Base-by-base conservation (phyloP, 2,888 invertebrate genomes). In the Anodontia alba region DNA sequence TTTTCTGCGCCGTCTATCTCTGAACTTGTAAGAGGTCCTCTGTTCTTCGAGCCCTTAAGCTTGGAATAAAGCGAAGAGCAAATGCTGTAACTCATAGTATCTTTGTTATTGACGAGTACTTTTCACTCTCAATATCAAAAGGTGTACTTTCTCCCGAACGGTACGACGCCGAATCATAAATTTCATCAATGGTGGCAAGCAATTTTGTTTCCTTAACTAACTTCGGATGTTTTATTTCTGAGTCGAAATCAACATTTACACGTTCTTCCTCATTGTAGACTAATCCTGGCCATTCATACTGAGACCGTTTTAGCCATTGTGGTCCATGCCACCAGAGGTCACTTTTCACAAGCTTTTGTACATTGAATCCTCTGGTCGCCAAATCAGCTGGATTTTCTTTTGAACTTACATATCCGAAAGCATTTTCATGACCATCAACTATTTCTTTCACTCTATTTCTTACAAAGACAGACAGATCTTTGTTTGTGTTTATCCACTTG, bases 1-100 rank as follows among this genome's bases (percentile, higher is more conserved):
- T 23, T 1, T 43, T 80, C 76, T 33, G 76, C 76, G 3, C n/a
- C n/a, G n/a, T 73, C 20, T 20, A 73, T n/a, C 33, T 80, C 80
- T 20, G 43, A 29, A 26, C 43, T 67, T 38, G 51, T 68, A 17
- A 79, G 17, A 57, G 17, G 29, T 29, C n/a, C 29, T 23, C 5
- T 38, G 8, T 42, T 20, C 23, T 23, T 20, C 31, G 46, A 49
- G 17, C 51, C 46, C 31, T 66, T 57, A 23, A 62, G 26, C n/a
- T 70, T 79, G 10, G n/a, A 5, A 74, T 51, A 51, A 79, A 79
- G 29, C 70, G 66, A 26, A 31, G 26, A 3, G 46, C 57, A 43
- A 49, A 43, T 2, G 67, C 71, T 20, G 75, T 75, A 15, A 66
- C 71, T 67, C 80, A 36, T 20, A 79, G 7, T 33, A 79, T 33